phyloP scores from a whole-genome alignment of 2,113 vertebrate genomes.

The Saguinus midas region DNA sequence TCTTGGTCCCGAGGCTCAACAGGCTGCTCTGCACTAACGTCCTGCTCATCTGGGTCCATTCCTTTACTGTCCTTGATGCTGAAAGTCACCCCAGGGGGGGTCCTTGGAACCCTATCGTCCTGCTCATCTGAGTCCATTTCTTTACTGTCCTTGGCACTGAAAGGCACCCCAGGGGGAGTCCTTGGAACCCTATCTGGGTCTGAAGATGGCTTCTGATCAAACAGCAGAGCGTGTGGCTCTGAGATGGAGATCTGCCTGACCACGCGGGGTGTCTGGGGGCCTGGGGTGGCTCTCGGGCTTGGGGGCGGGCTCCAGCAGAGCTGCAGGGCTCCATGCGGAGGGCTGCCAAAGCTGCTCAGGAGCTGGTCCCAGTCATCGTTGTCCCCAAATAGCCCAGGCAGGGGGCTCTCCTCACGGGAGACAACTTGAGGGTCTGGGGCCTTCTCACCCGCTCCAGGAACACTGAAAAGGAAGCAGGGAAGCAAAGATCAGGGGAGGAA shows the following conservation, averaged over 20 bases:
- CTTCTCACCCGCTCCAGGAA: neutral
- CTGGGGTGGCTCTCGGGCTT: neutral
- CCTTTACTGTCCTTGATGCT: neutral
- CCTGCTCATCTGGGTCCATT: neutral
- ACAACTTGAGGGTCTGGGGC: neutral
- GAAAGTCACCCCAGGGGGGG: neutral
- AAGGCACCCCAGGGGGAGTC: neutral
- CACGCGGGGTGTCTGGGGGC: neutral
- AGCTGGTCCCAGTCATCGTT: constrained; percentile 59
- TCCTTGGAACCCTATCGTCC: neutral
- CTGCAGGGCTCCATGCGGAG: neutral
- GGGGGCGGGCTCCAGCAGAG: constrained; percentile 65
- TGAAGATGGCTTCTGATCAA: neutral
- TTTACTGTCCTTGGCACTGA: neutral
- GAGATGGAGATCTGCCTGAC: constrained; percentile 73
- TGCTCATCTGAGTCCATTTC: neutral
- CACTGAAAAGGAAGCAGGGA: neutral
- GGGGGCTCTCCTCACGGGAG: neutral
- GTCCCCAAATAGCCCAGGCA: constrained; percentile 62
- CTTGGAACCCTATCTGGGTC: neutral
- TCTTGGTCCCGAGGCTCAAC: neutral
- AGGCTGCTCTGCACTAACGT: neutral
- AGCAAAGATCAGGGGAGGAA: neutral
- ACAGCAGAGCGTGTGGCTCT: rapidly evolving
- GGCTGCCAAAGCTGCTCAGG: constrained; percentile 15